Conservation (phyloP, 2,113 vertebrate genomes). For the Glaucidium brasilianum region DNA sequence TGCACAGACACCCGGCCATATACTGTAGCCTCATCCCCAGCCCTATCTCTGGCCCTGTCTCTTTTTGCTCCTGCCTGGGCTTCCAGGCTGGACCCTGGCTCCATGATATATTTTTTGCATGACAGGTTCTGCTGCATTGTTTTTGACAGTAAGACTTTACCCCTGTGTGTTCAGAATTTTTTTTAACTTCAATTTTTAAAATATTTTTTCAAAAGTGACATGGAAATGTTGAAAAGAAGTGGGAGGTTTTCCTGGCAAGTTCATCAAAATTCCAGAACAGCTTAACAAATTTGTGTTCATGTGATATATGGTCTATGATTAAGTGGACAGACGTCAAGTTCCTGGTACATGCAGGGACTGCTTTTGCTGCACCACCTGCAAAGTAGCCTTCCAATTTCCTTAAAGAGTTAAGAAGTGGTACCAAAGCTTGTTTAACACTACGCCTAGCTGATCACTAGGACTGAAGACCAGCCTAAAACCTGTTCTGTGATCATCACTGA, state of each 20-base stretch:
- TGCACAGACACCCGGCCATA: too few species aligned
- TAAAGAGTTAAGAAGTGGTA: not conserved
- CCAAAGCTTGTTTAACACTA: not conserved
- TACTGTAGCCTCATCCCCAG: not conserved
- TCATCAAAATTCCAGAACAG: not conserved
- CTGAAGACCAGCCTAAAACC: not conserved
- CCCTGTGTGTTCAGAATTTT: not conserved
- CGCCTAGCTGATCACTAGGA: not conserved
- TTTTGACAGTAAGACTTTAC: not conserved
- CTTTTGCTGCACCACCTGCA: not conserved
- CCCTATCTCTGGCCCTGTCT: not conserved
- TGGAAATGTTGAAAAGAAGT: not conserved
- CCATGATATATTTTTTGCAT: not conserved
- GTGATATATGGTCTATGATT: not conserved
- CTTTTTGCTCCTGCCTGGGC: not conserved
- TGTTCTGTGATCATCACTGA: not conserved
- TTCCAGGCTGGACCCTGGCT: not conserved
- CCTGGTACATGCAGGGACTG: not conserved
- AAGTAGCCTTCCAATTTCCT: not conserved
- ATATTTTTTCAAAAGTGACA: not conserved
- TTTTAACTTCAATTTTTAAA: too few species aligned
- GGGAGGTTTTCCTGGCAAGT: not conserved
- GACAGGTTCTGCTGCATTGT: not conserved
- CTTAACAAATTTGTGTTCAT: not conserved
- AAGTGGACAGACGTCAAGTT: not conserved